These are phyloP conservation scores for Ptyas mucosa DNA, from an alignment of 2,113 vertebrate genomes.

Conservation along the genomic window DNA sequence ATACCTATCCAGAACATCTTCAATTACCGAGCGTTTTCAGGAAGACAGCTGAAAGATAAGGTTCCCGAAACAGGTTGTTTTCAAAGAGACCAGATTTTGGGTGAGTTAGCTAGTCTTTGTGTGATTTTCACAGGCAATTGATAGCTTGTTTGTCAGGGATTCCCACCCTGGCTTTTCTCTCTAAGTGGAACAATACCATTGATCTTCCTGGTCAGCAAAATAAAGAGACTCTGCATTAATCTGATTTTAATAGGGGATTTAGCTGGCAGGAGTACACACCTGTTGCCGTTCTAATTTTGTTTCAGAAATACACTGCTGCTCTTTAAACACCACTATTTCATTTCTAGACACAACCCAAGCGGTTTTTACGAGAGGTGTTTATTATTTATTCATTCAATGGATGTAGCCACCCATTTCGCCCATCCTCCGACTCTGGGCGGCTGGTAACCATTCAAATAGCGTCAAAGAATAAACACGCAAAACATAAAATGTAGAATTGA, in stretches of 20 bases:
- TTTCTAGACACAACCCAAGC: neutral
- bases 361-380: neutral
- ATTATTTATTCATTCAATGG: neutral
- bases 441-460: neutral
- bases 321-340: constrained; percentile 44
- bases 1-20: neutral
- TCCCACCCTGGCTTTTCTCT: constrained; percentile 31
- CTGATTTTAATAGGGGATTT: constrained; percentile 66
- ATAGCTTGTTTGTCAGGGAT: constrained; percentile 48
- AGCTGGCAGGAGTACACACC: constrained; percentile 57
- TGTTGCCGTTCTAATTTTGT: constrained; percentile 61
- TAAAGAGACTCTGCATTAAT: constrained; percentile 70
- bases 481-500: neutral
- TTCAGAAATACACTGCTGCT: constrained; percentile 47
- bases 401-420: neutral
- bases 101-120: neutral
- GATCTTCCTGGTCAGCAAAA: constrained; percentile 66
- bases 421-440: neutral
- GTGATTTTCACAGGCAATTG: constrained; percentile 24
- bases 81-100: neutral
- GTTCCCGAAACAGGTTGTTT: neutral
- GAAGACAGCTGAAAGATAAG: fast-evolving
- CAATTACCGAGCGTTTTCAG: fast-evolving
- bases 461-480: neutral
- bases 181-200: constrained; percentile 63